These are phyloP conservation scores for Dicyrtoma fusca DNA, from an alignment of 2,888 invertebrate genomes.

Conservation along the genomic window DNA sequence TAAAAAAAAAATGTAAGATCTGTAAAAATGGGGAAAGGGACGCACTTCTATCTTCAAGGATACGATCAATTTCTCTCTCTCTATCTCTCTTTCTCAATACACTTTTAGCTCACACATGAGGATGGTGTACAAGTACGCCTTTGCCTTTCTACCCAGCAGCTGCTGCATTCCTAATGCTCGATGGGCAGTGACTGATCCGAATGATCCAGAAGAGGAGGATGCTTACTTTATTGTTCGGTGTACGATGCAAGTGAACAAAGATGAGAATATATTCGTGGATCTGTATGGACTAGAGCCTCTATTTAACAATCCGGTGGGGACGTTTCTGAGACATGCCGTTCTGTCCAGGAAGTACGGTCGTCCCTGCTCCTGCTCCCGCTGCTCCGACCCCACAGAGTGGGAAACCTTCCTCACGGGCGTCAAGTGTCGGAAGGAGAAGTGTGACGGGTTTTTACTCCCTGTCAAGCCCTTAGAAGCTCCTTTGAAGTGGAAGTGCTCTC, in stretches of 20 bases:
- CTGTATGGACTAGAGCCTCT: conserved; percentile 11
- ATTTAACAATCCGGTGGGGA: conserved; percentile 19
- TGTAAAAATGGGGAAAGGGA: no score
- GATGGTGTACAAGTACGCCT: conserved; percentile 21
- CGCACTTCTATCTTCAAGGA: no score
- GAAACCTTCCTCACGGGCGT: conserved; percentile 19
- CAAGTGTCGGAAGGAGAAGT: conserved; percentile 9
- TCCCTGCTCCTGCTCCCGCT: conserved; percentile 18
- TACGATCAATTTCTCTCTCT: no score
- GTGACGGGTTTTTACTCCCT: not conserved
- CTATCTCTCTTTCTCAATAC: not conserved
- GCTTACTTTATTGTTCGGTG: conserved; percentile 12
- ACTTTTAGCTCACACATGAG: conserved; percentile 13
- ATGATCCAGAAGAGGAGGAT: conserved; percentile 24
- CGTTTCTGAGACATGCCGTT: conserved; percentile 7
- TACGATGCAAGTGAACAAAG: conserved; percentile 14
- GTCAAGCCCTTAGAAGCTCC: not conserved
- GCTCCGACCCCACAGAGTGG: conserved; percentile 16
- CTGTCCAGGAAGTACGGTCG: conserved; percentile 11
- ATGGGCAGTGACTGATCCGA: conserved; percentile 25
- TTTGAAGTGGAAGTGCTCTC: conserved; percentile 2
- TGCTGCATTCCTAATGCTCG: conserved; percentile 17
- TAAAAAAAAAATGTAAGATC: no score
- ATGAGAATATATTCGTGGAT: conserved; percentile 25
- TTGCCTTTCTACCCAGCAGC: conserved; percentile 7